These are phyloP conservation scores for Mastomys coucha DNA, from an alignment of 2,113 vertebrate species.

Conservation along the genomic window DNA sequence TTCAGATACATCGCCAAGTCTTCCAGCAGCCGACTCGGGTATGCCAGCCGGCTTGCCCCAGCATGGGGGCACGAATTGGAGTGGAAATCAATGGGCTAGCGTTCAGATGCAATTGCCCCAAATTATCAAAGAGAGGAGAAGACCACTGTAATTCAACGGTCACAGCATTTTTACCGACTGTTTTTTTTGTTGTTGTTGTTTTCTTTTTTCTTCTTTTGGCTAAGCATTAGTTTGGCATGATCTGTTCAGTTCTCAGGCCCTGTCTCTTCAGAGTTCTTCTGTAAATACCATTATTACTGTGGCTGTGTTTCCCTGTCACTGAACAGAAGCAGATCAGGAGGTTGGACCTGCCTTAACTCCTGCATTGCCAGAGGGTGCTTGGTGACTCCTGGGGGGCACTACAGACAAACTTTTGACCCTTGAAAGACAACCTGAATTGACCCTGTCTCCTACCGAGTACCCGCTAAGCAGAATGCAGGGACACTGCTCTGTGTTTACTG, in stretches of 20 bases:
- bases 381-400: neutral
- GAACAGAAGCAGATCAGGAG: neutral
- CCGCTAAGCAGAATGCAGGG: neutral
- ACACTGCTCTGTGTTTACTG: too few species aligned
- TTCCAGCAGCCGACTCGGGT: constrained; percentile 74
- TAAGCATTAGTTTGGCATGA: constrained; percentile 81
- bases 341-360: neutral
- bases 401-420: neutral
- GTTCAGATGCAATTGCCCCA: constrained; percentile 87
- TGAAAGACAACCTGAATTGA: neutral
- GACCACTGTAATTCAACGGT: constrained; percentile 85
- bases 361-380: neutral
- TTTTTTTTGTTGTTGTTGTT: too few species aligned
- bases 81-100: constrained; percentile 86
- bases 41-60: constrained; percentile 82
- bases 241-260: constrained; percentile 82
- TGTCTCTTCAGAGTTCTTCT: constrained; percentile 74
- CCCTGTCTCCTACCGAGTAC: neutral
- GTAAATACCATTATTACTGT: constrained; percentile 81
- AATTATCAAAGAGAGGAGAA: constrained; percentile 84
- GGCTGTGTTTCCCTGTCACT: neutral
- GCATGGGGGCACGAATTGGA: constrained; percentile 83
- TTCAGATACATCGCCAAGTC: neutral
- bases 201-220: neutral
- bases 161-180: constrained; percentile 82